Percentiles rank a stretch among this genome's conserved stretches.
Evolutionary conservation across 23 tunicate species (phyloP).

Genomic region (Styela plicata): DNA sequence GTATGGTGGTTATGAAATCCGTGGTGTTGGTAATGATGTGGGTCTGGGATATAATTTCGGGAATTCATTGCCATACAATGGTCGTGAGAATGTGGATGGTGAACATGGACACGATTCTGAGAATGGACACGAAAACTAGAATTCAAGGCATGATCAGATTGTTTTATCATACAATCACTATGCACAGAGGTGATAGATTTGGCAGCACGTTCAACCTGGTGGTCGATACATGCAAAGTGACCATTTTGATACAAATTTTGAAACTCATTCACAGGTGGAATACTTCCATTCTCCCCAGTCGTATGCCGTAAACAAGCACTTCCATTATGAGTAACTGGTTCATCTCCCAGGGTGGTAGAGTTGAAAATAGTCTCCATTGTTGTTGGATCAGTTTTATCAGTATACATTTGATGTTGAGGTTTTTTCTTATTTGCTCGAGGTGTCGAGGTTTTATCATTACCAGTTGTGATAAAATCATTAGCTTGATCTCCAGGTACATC

Average conservation of each 20-base stretch:
- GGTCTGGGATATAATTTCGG: background rate
- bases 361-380: constrained; percentile 17
- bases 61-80: constrained; percentile 1
- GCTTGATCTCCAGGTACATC: background rate
- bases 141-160: background rate
- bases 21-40: constrained; percentile 16
- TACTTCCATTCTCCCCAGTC: background rate
- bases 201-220: background rate
- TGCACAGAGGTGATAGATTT: background rate
- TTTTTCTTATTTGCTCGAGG: background rate
- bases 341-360: background rate
- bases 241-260: background rate
- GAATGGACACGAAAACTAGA: background rate
- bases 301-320: background rate
- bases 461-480: background rate
- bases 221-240: background rate
- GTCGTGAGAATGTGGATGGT: constrained; percentile 11
- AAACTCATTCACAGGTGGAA: background rate
- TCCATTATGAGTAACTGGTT: background rate
- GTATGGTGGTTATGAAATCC: constrained; percentile 16
- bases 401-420: background rate
- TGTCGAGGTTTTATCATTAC: background rate
- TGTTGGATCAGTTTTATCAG: constrained; percentile 6
- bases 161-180: background rate
- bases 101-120: background rate